These are phyloP conservation scores for Limulus polyphemus DNA, from an alignment of 2,888 invertebrate species.

Conservation along the genomic window DNA sequence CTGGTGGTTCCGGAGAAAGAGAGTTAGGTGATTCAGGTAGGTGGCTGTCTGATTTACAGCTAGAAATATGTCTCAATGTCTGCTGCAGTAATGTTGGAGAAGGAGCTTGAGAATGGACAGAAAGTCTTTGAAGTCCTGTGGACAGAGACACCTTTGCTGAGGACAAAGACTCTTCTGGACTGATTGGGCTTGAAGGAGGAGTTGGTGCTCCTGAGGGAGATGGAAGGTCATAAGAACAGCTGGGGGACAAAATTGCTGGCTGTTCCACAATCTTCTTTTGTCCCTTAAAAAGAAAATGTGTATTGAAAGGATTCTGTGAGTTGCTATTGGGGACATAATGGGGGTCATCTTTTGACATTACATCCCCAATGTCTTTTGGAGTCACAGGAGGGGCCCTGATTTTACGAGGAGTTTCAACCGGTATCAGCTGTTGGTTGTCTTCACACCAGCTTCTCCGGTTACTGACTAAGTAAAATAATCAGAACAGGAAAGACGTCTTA, in stretches of 20 bases:
- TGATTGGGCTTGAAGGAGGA: constrained; percentile 32
- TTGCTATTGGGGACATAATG: constrained; percentile 33
- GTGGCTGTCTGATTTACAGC: constrained; percentile 7
- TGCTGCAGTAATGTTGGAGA: constrained; percentile 20
- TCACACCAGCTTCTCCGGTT: neutral
- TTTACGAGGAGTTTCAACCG: neutral
- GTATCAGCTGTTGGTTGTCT: neutral
- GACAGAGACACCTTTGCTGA: neutral
- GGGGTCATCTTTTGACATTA: constrained; percentile 52
- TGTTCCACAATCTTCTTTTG: constrained; percentile 57
- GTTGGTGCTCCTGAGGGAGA: constrained; percentile 43
- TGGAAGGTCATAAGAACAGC: constrained; percentile 63
- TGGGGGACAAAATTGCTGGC: constrained; percentile 41
- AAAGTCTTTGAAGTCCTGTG: neutral
- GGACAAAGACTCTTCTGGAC: constrained; percentile 8
- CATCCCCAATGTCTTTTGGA: constrained; percentile 58
- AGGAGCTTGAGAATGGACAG: constrained; percentile 12
- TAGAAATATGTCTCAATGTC: constrained; percentile 10
- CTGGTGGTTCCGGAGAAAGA: constrained; percentile 13
- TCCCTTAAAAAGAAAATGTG: constrained; percentile 61
- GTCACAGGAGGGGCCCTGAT: constrained; percentile 34
- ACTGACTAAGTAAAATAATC: neutral
- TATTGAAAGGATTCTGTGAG: constrained; percentile 55
- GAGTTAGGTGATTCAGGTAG: constrained; percentile 13
- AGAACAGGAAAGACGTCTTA: no score